Conservation (phyloP, 2,888 invertebrate species). For the Meiosimyza decipiens region DNA sequence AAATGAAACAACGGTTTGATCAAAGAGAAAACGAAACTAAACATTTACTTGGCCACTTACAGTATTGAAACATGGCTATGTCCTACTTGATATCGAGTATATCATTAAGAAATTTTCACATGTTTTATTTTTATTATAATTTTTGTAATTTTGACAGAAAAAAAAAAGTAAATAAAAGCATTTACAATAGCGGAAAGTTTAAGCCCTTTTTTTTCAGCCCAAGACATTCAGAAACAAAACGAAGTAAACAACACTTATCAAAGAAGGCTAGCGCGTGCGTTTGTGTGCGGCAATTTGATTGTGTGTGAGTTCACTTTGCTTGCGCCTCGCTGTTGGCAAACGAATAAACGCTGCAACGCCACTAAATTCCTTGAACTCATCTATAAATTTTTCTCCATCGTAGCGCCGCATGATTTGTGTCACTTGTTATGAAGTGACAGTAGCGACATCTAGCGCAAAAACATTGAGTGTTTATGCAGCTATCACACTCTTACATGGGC, state of each 20-base stretch:
- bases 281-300: conserved; percentile 32
- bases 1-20: too few species aligned
- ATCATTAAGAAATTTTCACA: too few species aligned
- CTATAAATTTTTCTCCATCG: conserved; percentile 17
- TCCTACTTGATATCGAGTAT: too few species aligned
- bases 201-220: too few species aligned
- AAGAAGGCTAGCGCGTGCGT: conserved; percentile 20
- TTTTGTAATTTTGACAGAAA: too few species aligned
- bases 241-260: not conserved
- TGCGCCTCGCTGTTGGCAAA: conserved; percentile 39
- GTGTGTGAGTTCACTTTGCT: conserved; percentile 35
- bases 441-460: not conserved
- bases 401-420: not conserved
- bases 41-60: too few species aligned
- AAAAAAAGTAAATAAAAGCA: too few species aligned
- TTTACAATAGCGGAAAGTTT: too few species aligned
- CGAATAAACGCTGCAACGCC: conserved; percentile 45
- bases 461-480: not conserved
- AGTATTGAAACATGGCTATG: too few species aligned
- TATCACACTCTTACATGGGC: not conserved
- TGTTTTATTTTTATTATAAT: too few species aligned
- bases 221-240: not conserved
- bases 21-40: too few species aligned
- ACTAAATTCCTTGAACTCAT: conserved; percentile 43
- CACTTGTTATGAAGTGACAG: not conserved